Evolutionary conservation across 1,140 invertebrate species (phyloP).

Genomic region (Fopius arisanus): DNA sequence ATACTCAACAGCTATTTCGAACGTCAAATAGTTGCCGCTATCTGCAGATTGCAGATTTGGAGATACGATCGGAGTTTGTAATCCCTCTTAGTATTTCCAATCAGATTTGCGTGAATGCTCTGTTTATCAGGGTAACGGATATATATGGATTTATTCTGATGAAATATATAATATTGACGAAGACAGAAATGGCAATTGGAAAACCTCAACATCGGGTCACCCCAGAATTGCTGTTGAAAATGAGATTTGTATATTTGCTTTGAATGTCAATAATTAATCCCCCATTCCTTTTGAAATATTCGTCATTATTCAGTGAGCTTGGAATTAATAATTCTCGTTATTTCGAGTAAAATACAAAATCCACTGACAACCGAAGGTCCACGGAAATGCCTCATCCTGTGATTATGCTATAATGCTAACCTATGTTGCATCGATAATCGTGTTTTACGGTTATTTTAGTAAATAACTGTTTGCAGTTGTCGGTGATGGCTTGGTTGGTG

Average conservation of each 20-base stretch:
- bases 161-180: neutral
- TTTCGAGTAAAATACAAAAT: neutral
- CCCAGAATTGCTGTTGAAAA: neutral
- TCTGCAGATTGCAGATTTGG: neutral
- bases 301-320: neutral
- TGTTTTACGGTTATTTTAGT: conserved; percentile 29
- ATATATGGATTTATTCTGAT: neutral
- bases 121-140: neutral
- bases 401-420: neutral
- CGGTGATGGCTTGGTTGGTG: neutral
- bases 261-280: neutral
- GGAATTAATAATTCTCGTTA: neutral
- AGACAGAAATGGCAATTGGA: too few relatives aligned
- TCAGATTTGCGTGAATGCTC: neutral
- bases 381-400: conserved; percentile 4
- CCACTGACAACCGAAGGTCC: conserved; percentile 20
- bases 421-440: conserved; percentile 17
- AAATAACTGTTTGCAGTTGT: conserved; percentile 14
- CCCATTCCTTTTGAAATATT: neutral
- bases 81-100: neutral
- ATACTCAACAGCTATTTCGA: neutral
- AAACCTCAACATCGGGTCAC: too few relatives aligned
- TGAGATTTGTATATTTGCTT: neutral
- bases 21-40: neutral
- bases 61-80: neutral